Evolutionary conservation across 37 sponge, comb jelly and placozoan species (phyloP).

Genomic region (Dysidea cf. avara): DNA sequence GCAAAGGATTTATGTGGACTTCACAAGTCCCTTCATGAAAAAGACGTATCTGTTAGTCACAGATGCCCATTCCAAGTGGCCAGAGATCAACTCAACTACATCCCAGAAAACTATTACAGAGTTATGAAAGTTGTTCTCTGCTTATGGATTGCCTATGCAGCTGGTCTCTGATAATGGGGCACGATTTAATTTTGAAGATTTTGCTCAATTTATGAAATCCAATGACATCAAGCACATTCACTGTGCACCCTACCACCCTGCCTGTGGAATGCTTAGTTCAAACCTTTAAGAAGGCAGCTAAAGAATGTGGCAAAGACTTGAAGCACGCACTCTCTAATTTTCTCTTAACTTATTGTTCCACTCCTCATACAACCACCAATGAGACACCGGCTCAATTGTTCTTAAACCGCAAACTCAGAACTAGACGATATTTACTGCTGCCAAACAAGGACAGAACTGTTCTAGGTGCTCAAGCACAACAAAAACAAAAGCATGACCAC

Average conservation of each 20-base stretch:
- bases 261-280: slow-evolving; percentile 8
- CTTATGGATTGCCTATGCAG: slow-evolving; percentile 8
- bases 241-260: background rate
- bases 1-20: background rate
- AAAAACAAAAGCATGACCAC: too few relatives aligned
- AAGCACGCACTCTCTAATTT: slow-evolving; percentile 1
- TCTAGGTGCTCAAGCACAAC: too few relatives aligned
- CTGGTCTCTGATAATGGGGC: slow-evolving; percentile 2
- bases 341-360: slow-evolving; percentile 12
- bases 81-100: slow-evolving; percentile 7
- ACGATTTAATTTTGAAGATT: too few relatives aligned
- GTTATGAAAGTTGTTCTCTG: background rate
- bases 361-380: slow-evolving; percentile 33
- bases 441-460: slow-evolving; percentile 1
- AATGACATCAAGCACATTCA: background rate
- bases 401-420: slow-evolving; percentile 7
- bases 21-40: background rate
- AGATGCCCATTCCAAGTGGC: slow-evolving; percentile 22
- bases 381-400: slow-evolving; percentile 18
- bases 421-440: slow-evolving; percentile 15
- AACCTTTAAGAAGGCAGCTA: slow-evolving; percentile 2
- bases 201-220: too few relatives aligned
- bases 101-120: background rate
- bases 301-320: too few relatives aligned
- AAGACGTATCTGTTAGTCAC: background rate